A percentile compares a stretch with the other conserved stretches of the same genome.
These are phyloP conservation scores for Erpetoichthys calabaricus DNA, from an alignment of 2,797 vertebrate genomes.

Conservation along the genomic window DNA sequence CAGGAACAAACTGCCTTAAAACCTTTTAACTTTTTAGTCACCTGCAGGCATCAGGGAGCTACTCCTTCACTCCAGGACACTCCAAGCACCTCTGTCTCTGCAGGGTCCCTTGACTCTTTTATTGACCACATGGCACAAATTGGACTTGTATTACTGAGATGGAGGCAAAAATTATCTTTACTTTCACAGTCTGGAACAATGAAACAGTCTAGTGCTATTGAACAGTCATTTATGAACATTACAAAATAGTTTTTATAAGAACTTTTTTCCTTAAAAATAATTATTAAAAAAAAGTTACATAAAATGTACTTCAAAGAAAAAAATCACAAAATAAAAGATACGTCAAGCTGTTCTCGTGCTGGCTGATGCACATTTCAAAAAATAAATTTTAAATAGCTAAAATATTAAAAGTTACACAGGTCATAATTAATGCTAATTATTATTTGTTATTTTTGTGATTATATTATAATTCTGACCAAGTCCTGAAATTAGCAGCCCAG, in stretches of 20 bases:
- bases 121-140: too few relatives aligned
- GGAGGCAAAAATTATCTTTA: too few relatives aligned
- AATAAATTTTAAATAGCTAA: slow-evolving; percentile 2
- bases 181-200: too few relatives aligned
- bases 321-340: slow-evolving; percentile 3
- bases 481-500: slow-evolving; percentile 1
- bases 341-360: not conserved
- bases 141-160: too few relatives aligned
- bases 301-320: slow-evolving; percentile 3
- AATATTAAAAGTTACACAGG: not conserved
- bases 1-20: too few relatives aligned
- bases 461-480: slow-evolving; percentile 1
- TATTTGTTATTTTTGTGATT: slow-evolving; percentile 6
- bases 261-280: slow-evolving; percentile 5
- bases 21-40: too few relatives aligned
- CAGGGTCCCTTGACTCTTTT: too few relatives aligned
- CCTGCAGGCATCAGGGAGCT: too few relatives aligned
- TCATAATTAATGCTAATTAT: not conserved
- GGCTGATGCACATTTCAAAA: slow-evolving; percentile 2
- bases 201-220: not conserved
- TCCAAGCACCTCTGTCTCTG: too few relatives aligned
- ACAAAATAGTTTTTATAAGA: slow-evolving; percentile 8
- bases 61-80: too few relatives aligned
- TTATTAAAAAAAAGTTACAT: slow-evolving; percentile 1
- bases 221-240: slow-evolving; percentile 3